Percentiles rank a stretch among this genome's conserved stretches.
These are phyloP conservation scores for Catharus fuscescens DNA, from an alignment of 2,113 vertebrate species.

Conservation along the genomic window DNA sequence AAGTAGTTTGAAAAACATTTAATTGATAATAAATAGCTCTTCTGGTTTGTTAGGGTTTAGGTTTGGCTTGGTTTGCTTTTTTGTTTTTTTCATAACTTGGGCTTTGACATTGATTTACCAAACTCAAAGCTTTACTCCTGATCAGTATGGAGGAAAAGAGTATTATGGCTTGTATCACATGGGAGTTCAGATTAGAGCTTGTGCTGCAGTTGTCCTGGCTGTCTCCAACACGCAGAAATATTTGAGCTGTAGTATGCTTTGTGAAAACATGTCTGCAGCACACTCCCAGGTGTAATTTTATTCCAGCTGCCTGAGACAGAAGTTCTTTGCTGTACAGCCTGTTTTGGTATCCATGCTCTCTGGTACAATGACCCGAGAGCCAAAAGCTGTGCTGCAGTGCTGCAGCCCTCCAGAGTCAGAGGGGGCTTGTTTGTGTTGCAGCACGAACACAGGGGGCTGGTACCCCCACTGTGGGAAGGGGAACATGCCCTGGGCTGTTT, in stretches of 20 bases:
- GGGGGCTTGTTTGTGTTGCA: neutral
- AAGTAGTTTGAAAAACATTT: neutral
- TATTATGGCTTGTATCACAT: neutral
- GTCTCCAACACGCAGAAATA: neutral
- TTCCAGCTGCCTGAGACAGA: neutral
- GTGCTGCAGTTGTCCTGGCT: neutral
- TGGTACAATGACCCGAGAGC: fast-evolving
- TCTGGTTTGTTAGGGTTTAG: neutral
- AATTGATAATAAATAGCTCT: neutral
- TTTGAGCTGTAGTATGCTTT: neutral
- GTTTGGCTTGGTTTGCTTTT: neutral
- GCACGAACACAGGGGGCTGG: neutral
- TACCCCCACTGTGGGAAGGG: neutral
- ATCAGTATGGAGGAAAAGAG: neutral
- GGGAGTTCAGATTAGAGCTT: neutral
- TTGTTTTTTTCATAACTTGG: neutral
- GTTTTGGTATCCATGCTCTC: neutral
- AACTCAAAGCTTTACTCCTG: neutral
- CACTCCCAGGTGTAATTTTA: neutral
- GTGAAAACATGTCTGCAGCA: neutral
- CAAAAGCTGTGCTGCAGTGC: neutral
- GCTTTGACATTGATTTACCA: neutral
- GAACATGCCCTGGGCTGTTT: neutral
- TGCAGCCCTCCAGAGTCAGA: fast-evolving
- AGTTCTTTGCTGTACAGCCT: neutral